phyloP scores from a whole-genome alignment of 2,888 invertebrate genomes.

The Linnaemya vulpina region DNA sequence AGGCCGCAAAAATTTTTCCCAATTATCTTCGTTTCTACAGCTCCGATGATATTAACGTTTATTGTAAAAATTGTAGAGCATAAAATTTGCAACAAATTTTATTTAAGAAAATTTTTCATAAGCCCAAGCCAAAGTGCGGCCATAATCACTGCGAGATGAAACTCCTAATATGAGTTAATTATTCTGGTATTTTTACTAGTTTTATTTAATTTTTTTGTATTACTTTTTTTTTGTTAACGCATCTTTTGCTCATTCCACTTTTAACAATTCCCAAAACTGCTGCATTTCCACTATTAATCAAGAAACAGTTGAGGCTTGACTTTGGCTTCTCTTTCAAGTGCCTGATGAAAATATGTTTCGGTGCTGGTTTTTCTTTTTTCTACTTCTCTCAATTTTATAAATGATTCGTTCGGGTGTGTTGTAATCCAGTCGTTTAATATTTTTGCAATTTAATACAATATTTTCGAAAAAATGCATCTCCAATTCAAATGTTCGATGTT shows the following conservation, averaged over 20 bases:
- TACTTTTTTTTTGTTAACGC: not conserved
- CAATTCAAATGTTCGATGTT: slow-evolving; percentile 30
- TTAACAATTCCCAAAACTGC: not conserved
- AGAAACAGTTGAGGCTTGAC: slow-evolving; percentile 30
- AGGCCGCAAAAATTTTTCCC: too few relatives aligned
- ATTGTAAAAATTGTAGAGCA: too few relatives aligned
- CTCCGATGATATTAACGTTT: too few relatives aligned
- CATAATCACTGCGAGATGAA: too few relatives aligned
- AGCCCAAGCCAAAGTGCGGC: too few relatives aligned
- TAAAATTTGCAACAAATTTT: too few relatives aligned
- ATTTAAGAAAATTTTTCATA: too few relatives aligned
- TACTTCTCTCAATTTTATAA: slow-evolving; percentile 5
- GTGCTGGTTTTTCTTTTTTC: not conserved
- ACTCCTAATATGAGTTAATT: too few relatives aligned
- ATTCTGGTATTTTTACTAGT: too few relatives aligned
- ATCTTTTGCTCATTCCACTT: not conserved
- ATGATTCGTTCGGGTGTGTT: slow-evolving; percentile 33
- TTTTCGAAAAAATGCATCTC: slow-evolving; percentile 41
- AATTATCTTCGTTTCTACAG: too few relatives aligned
- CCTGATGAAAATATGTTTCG: not conserved
- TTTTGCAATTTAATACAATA: slow-evolving; percentile 47
- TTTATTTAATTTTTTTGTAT: too few relatives aligned
- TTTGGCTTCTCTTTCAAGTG: slow-evolving; percentile 7
- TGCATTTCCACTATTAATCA: slow-evolving; percentile 33
- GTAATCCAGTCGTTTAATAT: slow-evolving; percentile 10